Conservation (phyloP, 2,797 vertebrate genomes). For the Merluccius polli region DNA sequence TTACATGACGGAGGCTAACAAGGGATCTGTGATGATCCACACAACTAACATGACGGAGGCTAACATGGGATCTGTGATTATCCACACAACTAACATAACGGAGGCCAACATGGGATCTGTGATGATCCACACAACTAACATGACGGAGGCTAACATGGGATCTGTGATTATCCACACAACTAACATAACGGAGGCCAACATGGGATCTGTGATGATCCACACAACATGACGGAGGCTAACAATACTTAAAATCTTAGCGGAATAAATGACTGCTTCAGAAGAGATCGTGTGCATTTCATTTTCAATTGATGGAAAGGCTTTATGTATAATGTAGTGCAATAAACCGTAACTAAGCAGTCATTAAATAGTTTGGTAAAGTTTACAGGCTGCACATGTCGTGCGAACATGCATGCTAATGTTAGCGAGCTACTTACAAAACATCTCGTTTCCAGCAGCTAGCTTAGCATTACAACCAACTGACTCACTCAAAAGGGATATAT, state of each 20-base stretch:
- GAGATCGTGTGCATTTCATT: neutral
- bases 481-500: conserved; percentile 6
- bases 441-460: conserved; percentile 39
- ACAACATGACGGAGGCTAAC: conserved; percentile 28
- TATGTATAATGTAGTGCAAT: neutral
- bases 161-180: conserved; percentile 3
- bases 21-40: conserved; percentile 4
- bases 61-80: conserved; percentile 4
- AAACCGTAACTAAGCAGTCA: neutral
- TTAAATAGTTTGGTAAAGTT: neutral
- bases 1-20: conserved; percentile 4
- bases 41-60: conserved; percentile 8
- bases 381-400: conserved; percentile 31
- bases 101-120: conserved; percentile 17
- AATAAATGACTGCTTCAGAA: neutral
- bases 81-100: neutral
- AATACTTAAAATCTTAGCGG: conserved; percentile 10
- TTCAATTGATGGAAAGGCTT: neutral
- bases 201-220: conserved; percentile 3
- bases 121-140: neutral
- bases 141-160: conserved; percentile 9
- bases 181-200: conserved; percentile 1
- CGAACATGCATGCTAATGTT: conserved; percentile 43
- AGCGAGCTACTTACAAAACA: conserved; percentile 32
- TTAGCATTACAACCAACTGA: conserved; percentile 34